These are phyloP conservation scores for Nephotettix cincticeps DNA, from an alignment of 1,140 invertebrate species.

Conservation along the genomic window DNA sequence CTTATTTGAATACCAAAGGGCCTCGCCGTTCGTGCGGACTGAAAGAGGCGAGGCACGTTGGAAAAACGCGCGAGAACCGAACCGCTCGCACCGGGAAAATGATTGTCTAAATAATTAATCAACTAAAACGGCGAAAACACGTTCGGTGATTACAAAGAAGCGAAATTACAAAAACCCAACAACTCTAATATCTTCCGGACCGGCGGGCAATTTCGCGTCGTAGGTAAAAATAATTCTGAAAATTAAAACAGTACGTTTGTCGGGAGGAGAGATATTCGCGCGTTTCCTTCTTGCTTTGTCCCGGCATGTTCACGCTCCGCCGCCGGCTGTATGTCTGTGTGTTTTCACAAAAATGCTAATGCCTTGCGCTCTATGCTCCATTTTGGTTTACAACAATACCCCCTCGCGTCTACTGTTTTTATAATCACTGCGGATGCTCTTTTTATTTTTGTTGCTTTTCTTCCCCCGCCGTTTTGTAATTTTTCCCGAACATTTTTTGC, in stretches of 20 bases:
- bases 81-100: background rate
- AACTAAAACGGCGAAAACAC: constrained; percentile 22
- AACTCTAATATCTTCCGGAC: constrained; percentile 20
- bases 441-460: constrained; percentile 25
- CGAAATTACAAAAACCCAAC: constrained; percentile 17
- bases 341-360: constrained; percentile 24
- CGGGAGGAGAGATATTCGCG: background rate
- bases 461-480: constrained; percentile 21
- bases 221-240: constrained; percentile 26
- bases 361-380: background rate
- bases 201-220: background rate
- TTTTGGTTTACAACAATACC: constrained; percentile 24
- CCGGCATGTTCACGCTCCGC: constrained; percentile 1
- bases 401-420: constrained; percentile 12
- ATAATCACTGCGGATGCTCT: constrained; percentile 22
- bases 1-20: too few relatives aligned
- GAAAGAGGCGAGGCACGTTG: too few relatives aligned
- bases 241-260: constrained; percentile 26
- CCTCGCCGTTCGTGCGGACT: too few relatives aligned
- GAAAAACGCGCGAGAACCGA: too few relatives aligned
- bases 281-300: constrained; percentile 4
- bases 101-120: constrained; percentile 22
- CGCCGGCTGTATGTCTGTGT: constrained; percentile 1
- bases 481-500: constrained; percentile 23
- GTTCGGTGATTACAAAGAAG: constrained; percentile 20